These are phyloP conservation scores for Amorpha juglandis DNA, from an alignment of 2,888 invertebrate species.

Conservation along the genomic window DNA sequence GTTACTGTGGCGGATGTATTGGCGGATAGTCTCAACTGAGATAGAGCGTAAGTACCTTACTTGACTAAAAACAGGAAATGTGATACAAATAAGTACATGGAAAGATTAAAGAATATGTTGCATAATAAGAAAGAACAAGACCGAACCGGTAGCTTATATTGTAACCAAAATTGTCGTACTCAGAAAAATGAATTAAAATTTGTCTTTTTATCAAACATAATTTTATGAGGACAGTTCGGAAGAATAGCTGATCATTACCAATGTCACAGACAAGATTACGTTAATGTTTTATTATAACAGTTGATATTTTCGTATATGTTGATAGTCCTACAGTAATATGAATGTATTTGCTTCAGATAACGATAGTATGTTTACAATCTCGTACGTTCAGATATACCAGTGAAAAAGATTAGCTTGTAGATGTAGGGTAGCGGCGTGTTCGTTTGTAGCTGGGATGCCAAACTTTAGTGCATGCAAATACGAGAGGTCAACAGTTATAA, in stretches of 20 bases:
- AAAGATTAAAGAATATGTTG: too few relatives aligned
- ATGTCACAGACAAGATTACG: slow-evolving; percentile 49
- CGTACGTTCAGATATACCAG: slow-evolving; percentile 33
- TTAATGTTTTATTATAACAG: slow-evolving; percentile 41
- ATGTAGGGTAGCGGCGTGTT: slow-evolving; percentile 18
- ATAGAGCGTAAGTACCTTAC: too few relatives aligned
- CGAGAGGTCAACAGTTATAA: background rate
- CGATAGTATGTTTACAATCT: slow-evolving; percentile 63
- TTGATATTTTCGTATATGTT: slow-evolving; percentile 46
- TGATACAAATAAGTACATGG: too few relatives aligned
- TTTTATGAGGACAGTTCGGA: too few relatives aligned
- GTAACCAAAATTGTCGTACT: background rate
- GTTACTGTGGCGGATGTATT: too few relatives aligned
- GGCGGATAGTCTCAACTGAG: too few relatives aligned
- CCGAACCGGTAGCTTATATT: background rate
- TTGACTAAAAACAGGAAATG: too few relatives aligned
- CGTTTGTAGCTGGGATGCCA: background rate
- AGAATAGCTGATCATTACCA: slow-evolving; percentile 17
- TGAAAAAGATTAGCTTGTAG: slow-evolving; percentile 25
- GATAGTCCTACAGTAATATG: slow-evolving; percentile 54
- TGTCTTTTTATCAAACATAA: too few relatives aligned
- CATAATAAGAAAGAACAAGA: background rate
- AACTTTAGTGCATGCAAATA: background rate
- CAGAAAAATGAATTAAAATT: too few relatives aligned
- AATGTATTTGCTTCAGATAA: slow-evolving; percentile 59